Percentiles rank a stretch among this genome's conserved stretches.
phyloP scores from a whole-genome alignment of 2,797 vertebrate genomes.

The Peromyscus aztecus region DNA sequence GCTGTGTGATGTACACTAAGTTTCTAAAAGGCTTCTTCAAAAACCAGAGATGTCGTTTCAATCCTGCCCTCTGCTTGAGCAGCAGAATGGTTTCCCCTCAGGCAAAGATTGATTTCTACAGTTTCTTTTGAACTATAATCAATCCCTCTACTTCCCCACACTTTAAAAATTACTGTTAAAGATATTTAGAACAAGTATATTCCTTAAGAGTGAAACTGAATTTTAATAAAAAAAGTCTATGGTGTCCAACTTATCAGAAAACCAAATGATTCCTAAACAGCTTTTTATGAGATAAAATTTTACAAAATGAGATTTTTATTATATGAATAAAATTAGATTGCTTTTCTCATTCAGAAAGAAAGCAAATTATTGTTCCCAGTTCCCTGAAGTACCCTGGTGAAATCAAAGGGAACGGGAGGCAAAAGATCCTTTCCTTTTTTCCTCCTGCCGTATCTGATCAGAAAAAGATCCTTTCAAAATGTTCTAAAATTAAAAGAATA shows the following conservation, averaged over 20 bases:
- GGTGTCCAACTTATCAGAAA: not conserved
- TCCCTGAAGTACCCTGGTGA: not conserved
- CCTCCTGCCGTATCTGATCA: not conserved
- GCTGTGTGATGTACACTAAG: not conserved
- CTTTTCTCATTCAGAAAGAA: not conserved
- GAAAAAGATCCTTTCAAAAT: not conserved
- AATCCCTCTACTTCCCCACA: not conserved
- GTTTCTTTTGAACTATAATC: slow-evolving; percentile 48
- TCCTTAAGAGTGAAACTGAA: not conserved
- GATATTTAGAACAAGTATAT: not conserved
- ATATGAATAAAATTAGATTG: not conserved
- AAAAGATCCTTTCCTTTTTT: not conserved
- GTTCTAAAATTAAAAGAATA: not conserved
- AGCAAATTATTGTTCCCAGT: not conserved
- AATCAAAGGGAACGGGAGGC: not conserved
- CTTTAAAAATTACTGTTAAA: slow-evolving; percentile 8
- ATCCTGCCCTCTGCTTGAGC: not conserved
- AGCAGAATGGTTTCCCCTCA: not conserved
- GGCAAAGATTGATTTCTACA: slow-evolving; percentile 48
- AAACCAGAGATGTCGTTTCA: not conserved
- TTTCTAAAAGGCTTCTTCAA: slow-evolving; percentile 1
- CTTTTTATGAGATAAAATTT: not conserved
- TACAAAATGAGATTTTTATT: not conserved
- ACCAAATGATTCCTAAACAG: slow-evolving; percentile 2
- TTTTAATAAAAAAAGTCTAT: slow-evolving; percentile 53